Evolutionary conservation across 2,888 invertebrate species (phyloP), one percentile per base, ranked within the genome.

Genomic region (Dasypolia templi): DNA sequence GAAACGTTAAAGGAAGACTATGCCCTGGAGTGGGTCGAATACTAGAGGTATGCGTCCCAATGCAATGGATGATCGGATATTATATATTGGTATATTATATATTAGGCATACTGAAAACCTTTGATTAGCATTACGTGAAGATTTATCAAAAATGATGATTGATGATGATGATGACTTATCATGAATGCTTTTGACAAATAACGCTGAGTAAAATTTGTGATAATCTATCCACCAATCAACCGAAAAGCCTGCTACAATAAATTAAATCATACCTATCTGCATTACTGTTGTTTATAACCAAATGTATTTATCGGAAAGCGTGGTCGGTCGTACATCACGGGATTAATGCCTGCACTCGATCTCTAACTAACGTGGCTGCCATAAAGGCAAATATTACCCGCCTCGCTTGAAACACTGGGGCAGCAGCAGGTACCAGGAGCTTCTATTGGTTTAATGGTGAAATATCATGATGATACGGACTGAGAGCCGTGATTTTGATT

Each of bases 291-390:
- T 85, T 80, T 81, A 79, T 77, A 77, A 75, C 79, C 64, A 80
- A 84, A 88, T 86, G 80, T 78, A 84, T 82, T 82, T 83, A 77
- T n/a, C n/a, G 81, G 58, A 67, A 66, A 81, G 67, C 81, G 59
- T 46, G 63, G 67, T 26, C 56, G 75, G 59, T 70, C 85, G 84
- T 90, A 89, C 82, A 89, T 90, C 89, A 89, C 69, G 46, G 86
- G 87, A 90, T 90, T 90, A 89, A 87, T 87, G 87, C 85, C 72
- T 72, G 81, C 80, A 66, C 80, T 84, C 86, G 86, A 85, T 85
- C 79, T 87, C 77, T 83, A 85, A 82, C 85, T 75, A 87, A 87
- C 87, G 77, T 49, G 65, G 82, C 65, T 71, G 71, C 76, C 67
- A 74, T 87, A 78, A 79, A 81, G 75, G 88, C 79, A 86, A 86